phyloP scores from a whole-genome alignment of 2,888 invertebrate genomes.

The Ametastegia equiseti region DNA sequence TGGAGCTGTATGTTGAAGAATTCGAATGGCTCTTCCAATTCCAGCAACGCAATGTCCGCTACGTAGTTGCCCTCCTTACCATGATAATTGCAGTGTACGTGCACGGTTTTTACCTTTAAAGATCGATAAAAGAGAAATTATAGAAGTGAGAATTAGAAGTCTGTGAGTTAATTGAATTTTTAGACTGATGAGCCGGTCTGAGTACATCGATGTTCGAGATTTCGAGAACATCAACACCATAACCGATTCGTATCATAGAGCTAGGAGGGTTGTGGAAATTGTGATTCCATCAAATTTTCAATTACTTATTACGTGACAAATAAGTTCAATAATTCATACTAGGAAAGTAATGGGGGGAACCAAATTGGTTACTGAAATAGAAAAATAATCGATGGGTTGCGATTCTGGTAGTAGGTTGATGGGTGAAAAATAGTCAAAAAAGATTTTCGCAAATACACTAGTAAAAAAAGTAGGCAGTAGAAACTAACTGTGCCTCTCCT shows the following conservation, averaged over 20 bases:
- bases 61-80: slow-evolving; percentile 67
- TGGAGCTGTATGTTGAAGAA: slow-evolving; percentile 70
- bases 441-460: background rate
- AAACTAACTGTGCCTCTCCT: slow-evolving; percentile 60
- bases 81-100: slow-evolving; percentile 63
- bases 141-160: background rate
- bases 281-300: no score
- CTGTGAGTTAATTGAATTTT: no score
- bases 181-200: no score
- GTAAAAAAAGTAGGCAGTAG: background rate
- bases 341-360: no score
- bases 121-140: background rate
- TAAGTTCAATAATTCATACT: no score
- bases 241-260: background rate
- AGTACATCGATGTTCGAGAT: background rate
- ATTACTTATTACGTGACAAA: no score
- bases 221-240: background rate
- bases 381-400: no score
- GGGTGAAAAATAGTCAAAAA: background rate
- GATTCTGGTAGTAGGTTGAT: no score
- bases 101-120: slow-evolving; percentile 68
- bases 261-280: no score
- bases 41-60: slow-evolving; percentile 69
- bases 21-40: slow-evolving; percentile 61
- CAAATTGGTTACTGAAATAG: no score